phyloP scores from a whole-genome alignment of 2,888 invertebrate genomes.

The Oxyteleia sp. region DNA sequence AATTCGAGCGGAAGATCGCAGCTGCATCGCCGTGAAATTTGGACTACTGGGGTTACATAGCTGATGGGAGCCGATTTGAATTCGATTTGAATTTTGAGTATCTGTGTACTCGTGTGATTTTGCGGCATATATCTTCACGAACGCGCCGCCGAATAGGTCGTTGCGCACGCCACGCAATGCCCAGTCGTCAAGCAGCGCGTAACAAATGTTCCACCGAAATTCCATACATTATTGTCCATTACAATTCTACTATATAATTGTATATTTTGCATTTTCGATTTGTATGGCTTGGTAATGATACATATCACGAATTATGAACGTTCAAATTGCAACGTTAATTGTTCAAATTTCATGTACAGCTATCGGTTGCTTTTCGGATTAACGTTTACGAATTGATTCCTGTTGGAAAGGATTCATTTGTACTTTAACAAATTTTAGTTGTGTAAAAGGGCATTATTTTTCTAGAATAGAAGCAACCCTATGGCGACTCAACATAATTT shows the following conservation, averaged over 20 bases:
- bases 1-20: constrained; percentile 77
- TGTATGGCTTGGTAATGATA: constrained; percentile 51
- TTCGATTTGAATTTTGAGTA: constrained; percentile 84
- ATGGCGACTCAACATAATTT: no score
- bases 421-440: no score
- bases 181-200: constrained; percentile 54
- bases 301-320: constrained; percentile 30
- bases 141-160: constrained; percentile 38
- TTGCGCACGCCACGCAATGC: constrained; percentile 36
- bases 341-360: no score
- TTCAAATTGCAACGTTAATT: constrained; percentile 44
- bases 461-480: no score
- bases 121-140: constrained; percentile 60
- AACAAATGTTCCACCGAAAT: constrained; percentile 58
- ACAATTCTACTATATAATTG: constrained; percentile 58
- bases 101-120: constrained; percentile 69
- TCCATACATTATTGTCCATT: constrained; percentile 65
- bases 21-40: constrained; percentile 77
- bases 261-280: constrained; percentile 51
- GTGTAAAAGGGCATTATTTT: no score
- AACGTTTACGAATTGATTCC: no score
- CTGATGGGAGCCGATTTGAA: constrained; percentile 81
- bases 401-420: no score
- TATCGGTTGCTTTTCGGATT: no score
- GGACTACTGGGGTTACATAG: constrained; percentile 71